Base-by-base conservation (phyloP, 2,797 vertebrate species). In the Synanceia verrucosa region DNA sequence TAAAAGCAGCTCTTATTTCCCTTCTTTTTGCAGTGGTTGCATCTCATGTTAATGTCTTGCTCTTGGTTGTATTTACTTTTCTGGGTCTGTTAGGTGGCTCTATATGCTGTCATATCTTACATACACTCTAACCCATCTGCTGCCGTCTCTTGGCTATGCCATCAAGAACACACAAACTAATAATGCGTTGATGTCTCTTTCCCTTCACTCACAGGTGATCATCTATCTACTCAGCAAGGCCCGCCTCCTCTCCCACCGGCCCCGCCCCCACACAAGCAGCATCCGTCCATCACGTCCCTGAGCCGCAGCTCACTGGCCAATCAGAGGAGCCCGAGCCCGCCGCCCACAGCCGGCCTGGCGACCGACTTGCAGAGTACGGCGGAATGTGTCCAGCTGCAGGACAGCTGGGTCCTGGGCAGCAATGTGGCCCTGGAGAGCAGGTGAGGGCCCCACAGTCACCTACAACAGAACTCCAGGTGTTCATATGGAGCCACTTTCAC, bases 361-460 rank as follows among this genome's bases (percentile, higher is more conserved):
- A 95, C 96, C 92, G 97, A 99, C 94, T 95, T 99, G 95, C 98
- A 98, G 95, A 97, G 97, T 91, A 97, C 98, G 91, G 97, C 97
- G 73, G 97, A 99, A 96, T 99, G 97, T 83, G 97, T 98, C 96
- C 98, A 99, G 96, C 97, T 99, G 96, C 98, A 99, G 95, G 97
- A 98, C 96, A 99, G 97, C 97, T 99, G 97, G 97, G 97, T 99
- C 92, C 95, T 99, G 95, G 97, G 97, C 93, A 97, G 97, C 95
- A 98, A 98, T 95, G 96, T 98, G 62, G 97, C 96, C 93, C 95
- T 99, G 96, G 97, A 99, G 94, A 99, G 97, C 97, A 98, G 98
- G 97, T 99, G 93, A 93, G 91, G 75, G 73, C 83, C 72, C 82
- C 80, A 0, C 29, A 3, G 10, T 41, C 50, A 71, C 70, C 67